A percentile compares a stretch with the other conserved stretches of the same genome.
These are phyloP conservation scores for Drosophila lini DNA, from an alignment of 1,140 invertebrate genomes.

Conservation along the genomic window DNA sequence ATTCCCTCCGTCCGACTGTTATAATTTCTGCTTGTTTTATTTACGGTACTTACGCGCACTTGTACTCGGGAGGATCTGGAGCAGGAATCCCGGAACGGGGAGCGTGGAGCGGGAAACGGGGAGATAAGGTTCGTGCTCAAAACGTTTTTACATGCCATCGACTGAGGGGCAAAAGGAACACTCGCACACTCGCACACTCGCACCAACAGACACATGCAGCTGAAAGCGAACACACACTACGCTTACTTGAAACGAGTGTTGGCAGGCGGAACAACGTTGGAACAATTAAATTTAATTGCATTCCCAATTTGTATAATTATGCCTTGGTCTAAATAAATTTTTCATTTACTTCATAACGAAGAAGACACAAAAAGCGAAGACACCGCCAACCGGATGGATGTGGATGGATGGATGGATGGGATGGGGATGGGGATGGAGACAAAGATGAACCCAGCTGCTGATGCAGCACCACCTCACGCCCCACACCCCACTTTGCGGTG, in stretches of 20 bases:
- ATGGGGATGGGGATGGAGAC: not conserved
- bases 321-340: conserved; percentile 78
- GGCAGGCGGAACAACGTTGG: conserved; percentile 55
- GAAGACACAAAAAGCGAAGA: conserved; percentile 47
- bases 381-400: not conserved
- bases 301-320: conserved; percentile 83
- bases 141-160: conserved; percentile 82
- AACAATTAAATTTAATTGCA: conserved; percentile 83
- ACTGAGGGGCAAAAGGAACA: conserved; percentile 53
- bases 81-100: not conserved
- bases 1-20: conserved; percentile 43
- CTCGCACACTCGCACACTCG: conserved; percentile 35
- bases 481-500: conserved; percentile 6
- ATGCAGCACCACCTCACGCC: conserved; percentile 17
- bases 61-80: conserved; percentile 20
- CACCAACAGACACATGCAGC: conserved; percentile 46
- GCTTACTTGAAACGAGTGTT: conserved; percentile 46
- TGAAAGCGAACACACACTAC: conserved; percentile 21
- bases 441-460: conserved; percentile 27
- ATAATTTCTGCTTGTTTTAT: conserved; percentile 78
- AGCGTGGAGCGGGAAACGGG: not conserved
- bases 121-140: conserved; percentile 80
- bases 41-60: conserved; percentile 75
- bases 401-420: not conserved
- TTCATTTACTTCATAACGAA: conserved; percentile 72